A percentile compares a stretch with the other conserved stretches of the same genome.
Evolutionary conservation across 2,888 invertebrate species (phyloP).

Genomic region (Eupithecia subumbrata): DNA sequence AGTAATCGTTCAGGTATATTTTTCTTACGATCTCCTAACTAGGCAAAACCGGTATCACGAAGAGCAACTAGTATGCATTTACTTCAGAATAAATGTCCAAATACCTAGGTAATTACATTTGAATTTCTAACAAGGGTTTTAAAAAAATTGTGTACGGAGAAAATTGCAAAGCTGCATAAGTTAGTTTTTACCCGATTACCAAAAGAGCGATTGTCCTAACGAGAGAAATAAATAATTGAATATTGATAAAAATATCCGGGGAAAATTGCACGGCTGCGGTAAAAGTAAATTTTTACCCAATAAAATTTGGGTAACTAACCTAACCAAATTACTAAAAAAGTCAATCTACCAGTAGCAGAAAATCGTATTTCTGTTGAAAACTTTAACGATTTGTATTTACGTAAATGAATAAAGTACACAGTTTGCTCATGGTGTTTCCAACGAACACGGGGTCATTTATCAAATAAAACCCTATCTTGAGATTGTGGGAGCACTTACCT

Average conservation of each 20-base stretch:
- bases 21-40: background rate
- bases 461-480: slow-evolving; percentile 29
- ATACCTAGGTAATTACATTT: background rate
- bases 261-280: too few relatives aligned
- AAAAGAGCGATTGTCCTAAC: background rate
- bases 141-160: too few relatives aligned
- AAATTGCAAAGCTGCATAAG: background rate
- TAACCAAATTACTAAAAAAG: too few relatives aligned
- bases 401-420: background rate
- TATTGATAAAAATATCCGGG: too few relatives aligned
- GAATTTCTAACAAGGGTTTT: background rate
- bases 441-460: slow-evolving; percentile 16
- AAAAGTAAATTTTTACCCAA: too few relatives aligned
- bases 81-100: background rate
- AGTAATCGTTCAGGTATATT: background rate
- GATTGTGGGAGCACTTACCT: slow-evolving; percentile 40
- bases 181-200: background rate
- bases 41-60: background rate
- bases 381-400: too few relatives aligned
- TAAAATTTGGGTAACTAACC: too few relatives aligned
- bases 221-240: too few relatives aligned
- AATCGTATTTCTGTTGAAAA: background rate
- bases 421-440: background rate
- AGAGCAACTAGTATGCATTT: background rate
- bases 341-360: background rate